Percentiles rank a stretch among this genome's conserved stretches.
phyloP scores from a whole-genome alignment of 2,888 invertebrate species.

The Stenichneumon culpator region DNA sequence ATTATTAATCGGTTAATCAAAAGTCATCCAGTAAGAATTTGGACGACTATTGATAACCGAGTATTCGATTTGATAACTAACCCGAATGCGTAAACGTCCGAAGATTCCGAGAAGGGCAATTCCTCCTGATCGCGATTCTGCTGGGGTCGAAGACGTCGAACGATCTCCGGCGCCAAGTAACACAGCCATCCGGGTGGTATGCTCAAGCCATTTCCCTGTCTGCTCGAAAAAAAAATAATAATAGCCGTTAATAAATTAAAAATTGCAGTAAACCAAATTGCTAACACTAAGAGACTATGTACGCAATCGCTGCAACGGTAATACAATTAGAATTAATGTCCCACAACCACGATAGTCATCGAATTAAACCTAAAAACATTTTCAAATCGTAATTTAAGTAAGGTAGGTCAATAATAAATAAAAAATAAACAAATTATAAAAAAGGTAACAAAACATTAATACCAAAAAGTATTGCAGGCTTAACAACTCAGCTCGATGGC shows the following conservation, averaged over 20 bases:
- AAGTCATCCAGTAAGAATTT: background rate
- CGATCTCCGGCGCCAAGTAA: slow-evolving; percentile 98
- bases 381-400: too few relatives aligned
- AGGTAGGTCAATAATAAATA: background rate
- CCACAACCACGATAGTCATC: too few relatives aligned
- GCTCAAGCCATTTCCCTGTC: slow-evolving; percentile 92
- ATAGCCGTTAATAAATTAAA: slow-evolving; percentile 1
- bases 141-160: slow-evolving; percentile 92
- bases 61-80: slow-evolving; percentile 84
- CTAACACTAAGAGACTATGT: too few relatives aligned
- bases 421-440: background rate
- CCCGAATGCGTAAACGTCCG: slow-evolving; percentile 99
- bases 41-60: background rate
- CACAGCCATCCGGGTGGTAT: slow-evolving; percentile 99
- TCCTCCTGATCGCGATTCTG: slow-evolving; percentile 92
- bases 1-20: background rate
- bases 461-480: too few relatives aligned
- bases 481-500: too few relatives aligned
- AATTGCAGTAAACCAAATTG: too few relatives aligned
- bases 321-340: too few relatives aligned
- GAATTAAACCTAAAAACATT: too few relatives aligned
- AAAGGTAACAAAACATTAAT: too few relatives aligned
- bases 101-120: slow-evolving; percentile 96
- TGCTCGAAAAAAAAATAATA: slow-evolving; percentile 74
- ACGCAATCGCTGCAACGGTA: too few relatives aligned